A percentile compares a stretch with the other conserved stretches of the same genome.
Conservation (phyloP, 2,113 vertebrate genomes). For the Eulacestoma nigropectus region DNA sequence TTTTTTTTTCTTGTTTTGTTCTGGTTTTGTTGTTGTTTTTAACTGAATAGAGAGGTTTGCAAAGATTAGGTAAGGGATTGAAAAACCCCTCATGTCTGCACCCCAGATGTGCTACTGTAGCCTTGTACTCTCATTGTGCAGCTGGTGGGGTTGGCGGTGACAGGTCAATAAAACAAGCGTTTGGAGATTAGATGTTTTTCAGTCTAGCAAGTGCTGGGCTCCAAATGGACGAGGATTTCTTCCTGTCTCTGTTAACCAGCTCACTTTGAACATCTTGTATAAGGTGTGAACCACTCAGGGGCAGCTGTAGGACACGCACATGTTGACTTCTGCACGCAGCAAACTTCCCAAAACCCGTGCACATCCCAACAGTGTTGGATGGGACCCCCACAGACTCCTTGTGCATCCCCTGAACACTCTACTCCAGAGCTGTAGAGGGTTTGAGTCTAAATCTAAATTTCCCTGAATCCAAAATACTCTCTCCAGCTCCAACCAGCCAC, state of each 20-base stretch:
- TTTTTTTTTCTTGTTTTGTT: not conserved
- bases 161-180: not conserved
- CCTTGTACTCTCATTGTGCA: not conserved
- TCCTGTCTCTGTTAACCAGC: not conserved
- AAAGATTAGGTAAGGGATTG: not conserved
- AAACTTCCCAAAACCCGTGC: not conserved
- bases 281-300: not conserved
- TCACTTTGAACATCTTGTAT: not conserved
- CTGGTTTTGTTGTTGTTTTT: not conserved
- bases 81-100: not conserved
- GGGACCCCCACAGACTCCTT: not conserved
- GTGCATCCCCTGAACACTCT: rapidly evolving
- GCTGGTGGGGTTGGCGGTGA: not conserved
- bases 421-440: not conserved
- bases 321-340: not conserved
- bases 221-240: not conserved
- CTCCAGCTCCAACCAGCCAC: not conserved
- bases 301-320: not conserved
- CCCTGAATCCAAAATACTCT: not conserved
- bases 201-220: not conserved
- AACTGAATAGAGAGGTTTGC: not conserved
- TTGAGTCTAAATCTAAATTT: not conserved
- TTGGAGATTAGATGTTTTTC: not conserved
- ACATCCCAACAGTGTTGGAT: not conserved
- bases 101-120: not conserved